Evolutionary conservation across 2,888 invertebrate genomes (phyloP).

Genomic region (Andrena dorsata): DNA sequence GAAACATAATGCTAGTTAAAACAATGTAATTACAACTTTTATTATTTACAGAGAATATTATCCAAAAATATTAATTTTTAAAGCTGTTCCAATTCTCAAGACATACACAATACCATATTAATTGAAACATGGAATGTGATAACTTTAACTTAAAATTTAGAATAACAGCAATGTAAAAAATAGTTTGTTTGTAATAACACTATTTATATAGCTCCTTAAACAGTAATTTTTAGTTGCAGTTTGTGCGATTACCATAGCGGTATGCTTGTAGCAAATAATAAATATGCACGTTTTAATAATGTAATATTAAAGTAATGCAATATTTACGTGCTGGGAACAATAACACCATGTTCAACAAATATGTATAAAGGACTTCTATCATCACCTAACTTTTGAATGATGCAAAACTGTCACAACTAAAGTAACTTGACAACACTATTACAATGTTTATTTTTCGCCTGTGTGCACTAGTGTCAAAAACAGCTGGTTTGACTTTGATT

Average conservation of each 20-base stretch:
- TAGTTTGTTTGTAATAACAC: conserved; percentile 1
- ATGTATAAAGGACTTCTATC: neutral
- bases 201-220: conserved; percentile 17
- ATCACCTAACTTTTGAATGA: neutral
- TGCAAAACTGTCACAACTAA: conserved; percentile 15
- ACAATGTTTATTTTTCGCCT: conserved; percentile 15
- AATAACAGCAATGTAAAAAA: neutral
- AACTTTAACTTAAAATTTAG: neutral
- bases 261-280: conserved; percentile 16
- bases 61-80: neutral
- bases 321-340: neutral
- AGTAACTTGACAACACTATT: neutral
- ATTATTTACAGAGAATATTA: conserved; percentile 1
- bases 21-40: neutral
- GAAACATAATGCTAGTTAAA: neutral
- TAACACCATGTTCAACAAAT: conserved; percentile 7
- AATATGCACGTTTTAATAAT: conserved; percentile 1
- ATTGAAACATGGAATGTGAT: neutral
- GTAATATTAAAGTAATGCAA: neutral
- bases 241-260: conserved; percentile 42
- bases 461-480: conserved; percentile 2
- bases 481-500: conserved; percentile 3
- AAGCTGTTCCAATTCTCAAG: neutral
- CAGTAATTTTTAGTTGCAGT: conserved; percentile 28
- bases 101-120: neutral